Evolutionary conservation across 2,888 invertebrate genomes (phyloP), one percentile per base, ranked within the genome.

Genomic region (Drosophila subquinaria): DNA sequence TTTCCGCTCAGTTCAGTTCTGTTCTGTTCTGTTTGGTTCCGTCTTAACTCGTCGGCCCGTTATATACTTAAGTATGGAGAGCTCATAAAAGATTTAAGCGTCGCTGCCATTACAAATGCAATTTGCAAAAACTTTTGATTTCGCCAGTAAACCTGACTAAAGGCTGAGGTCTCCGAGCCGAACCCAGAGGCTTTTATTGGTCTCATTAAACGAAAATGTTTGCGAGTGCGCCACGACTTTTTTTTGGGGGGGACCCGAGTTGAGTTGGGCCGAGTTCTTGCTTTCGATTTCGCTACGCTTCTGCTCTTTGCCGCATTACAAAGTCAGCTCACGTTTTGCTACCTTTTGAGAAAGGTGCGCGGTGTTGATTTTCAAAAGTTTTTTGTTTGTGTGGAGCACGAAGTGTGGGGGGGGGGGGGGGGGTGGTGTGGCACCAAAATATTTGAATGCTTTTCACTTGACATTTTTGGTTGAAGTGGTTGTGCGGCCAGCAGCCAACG

Each of bases 11-110:
- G 40, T 83, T 68, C 68, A 67, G 52, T 42, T 33, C n/a, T 6
- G 45, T 60, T 50, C 38, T 11, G 57, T 42, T 50, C 38, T 11
- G 57, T 42, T 51, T 8, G 48, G 50, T 50, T n/a, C 42, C 40
- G 20, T 50, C 33, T 36, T 53, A 40, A 43, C 9, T 27, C 23
- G 23, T 17, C 2, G 35, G 23, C 43, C 35, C 27, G 27, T 71
- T 69, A 76, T 68, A 80, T 63, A 68, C 82, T 83, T 70, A 73
- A 81, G 69, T 65, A 74, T 62, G 52, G 55, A 48, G 59, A 59
- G 69, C 83, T 89, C 83, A 89, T 84, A 89, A 84, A 84, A 89
- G 86, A 84, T 84, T 89, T 84, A 89, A 81, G 88, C 77, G 59
- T 81, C 88, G 71, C 70, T 79, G 80, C 83, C 80, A 82, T 83